Base-by-base conservation (phyloP, 1,140 invertebrate genomes). In the Delia radicum region DNA sequence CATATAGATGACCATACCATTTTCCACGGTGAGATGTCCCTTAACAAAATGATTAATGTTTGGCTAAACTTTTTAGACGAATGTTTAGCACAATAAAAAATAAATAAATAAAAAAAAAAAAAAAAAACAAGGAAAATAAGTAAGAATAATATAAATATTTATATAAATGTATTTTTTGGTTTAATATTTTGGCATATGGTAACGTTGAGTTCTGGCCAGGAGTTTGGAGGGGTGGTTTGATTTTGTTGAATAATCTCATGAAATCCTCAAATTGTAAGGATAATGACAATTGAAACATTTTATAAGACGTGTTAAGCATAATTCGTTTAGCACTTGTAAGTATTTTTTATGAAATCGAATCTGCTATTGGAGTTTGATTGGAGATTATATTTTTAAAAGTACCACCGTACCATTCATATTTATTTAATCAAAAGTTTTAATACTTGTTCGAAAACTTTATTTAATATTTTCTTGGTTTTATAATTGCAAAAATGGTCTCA, bases 31-130 rank as follows among this genome's bases (percentile, higher is more conserved):
- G 65, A 33, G 7, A 69, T 69, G 65, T 69, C 65, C 65, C 65
- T 69, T 69, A 69, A 69, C 65, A 33, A 33, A 69, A 69, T 69
- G 65, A 69, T 69, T 69, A 69, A 69, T 69, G 65, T 69, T 33
- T 24, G 65, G 65, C 65, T 69, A 69, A 69, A 69, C 65, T 69
- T 69, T 69, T 69, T 69, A 69, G 65, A 69, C 29, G 7, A 10
- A 69, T 31, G 65, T 18, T 69, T 55, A 21, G 48, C 48, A 21
- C 18, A 55, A 15, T 55, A 21, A 55, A 55, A 24, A 55, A 55
- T 6, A n/a, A n/a, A n/a, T n/a, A 55, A 55, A 55, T 7, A 55
- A 55, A 55, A 55, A 18, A 55, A 1, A 37, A 37, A 37, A 37
- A 37, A 37, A 37, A 10, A 37, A 37, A 37, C 33, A 13, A 10